phyloP scores from a whole-genome alignment of 2,888 invertebrate species.

The Stenichneumon culpator region DNA sequence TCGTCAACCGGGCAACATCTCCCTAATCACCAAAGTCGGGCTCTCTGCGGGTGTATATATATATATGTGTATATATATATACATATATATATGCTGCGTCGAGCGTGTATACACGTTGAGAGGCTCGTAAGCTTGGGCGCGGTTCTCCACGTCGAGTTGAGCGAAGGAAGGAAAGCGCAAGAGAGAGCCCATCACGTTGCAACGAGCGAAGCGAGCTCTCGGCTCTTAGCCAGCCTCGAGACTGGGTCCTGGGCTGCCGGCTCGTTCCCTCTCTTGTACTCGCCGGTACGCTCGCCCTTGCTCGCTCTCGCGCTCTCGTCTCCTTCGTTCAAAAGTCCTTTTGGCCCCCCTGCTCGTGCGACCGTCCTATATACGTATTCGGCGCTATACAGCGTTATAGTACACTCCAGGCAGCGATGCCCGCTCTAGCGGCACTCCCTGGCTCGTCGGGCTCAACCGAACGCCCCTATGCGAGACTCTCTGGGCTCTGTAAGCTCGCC shows the following conservation, averaged over 20 bases:
- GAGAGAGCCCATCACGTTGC: conserved; percentile 39
- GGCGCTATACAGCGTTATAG: not conserved
- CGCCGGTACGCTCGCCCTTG: not conserved
- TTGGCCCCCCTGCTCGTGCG: conserved; percentile 70
- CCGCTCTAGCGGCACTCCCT: conserved; percentile 75
- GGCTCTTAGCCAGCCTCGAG: conserved; percentile 44
- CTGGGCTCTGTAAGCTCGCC: conserved; percentile 73
- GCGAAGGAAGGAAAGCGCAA: conserved; percentile 43
- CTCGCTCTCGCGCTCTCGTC: conserved; percentile 56
- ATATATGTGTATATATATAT: too few relatives aligned
- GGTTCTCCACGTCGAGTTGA: conserved; percentile 39
- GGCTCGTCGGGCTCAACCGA: conserved; percentile 64
- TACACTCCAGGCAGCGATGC: conserved; percentile 40
- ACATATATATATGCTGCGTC: not conserved
- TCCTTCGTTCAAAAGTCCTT: conserved; percentile 80
- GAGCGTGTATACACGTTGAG: not conserved
- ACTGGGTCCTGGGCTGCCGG: conserved; percentile 18
- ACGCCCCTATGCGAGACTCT: conserved; percentile 59
- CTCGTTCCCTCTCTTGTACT: not conserved
- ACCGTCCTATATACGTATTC: not conserved
- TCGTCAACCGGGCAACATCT: conserved; percentile 43
- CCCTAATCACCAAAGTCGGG: conserved; percentile 55
- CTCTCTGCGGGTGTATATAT: not conserved
- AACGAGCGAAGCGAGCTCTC: conserved; percentile 27
- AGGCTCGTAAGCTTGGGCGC: conserved; percentile 52